These are phyloP conservation scores for Drosophila aff. DNA, from an alignment of 1,140 invertebrate species.

Conservation along the genomic window DNA sequence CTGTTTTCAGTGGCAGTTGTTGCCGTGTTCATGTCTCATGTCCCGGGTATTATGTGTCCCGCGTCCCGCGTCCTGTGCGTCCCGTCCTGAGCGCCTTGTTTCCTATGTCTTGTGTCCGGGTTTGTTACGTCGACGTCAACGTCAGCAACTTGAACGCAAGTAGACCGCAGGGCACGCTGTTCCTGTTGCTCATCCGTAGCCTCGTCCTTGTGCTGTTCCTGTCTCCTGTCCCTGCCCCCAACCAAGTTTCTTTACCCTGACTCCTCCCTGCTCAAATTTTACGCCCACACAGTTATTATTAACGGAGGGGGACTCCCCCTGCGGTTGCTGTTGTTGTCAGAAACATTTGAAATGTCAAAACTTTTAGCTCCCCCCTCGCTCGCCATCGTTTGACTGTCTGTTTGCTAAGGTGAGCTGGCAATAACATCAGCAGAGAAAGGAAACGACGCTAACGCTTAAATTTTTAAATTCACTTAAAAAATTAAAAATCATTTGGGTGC, in stretches of 20 bases:
- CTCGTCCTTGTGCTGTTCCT: conserved; percentile 22
- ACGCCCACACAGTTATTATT: conserved; percentile 72
- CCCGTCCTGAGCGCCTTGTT: not conserved
- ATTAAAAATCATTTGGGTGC: conserved; percentile 53
- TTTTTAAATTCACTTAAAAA: conserved; percentile 83
- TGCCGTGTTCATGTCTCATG: conserved; percentile 44
- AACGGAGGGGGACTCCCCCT: conserved; percentile 35
- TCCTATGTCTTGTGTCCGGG: conserved; percentile 41
- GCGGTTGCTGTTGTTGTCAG: conserved; percentile 70
- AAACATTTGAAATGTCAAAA: conserved; percentile 83
- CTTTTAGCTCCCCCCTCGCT: conserved; percentile 49
- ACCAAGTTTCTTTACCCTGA: not conserved
- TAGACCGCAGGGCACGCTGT: conserved; percentile 74
- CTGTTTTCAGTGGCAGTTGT: conserved; percentile 35
- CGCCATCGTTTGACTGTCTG: conserved; percentile 19
- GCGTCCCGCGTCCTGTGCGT: conserved; percentile 1
- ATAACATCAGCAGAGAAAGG: not conserved
- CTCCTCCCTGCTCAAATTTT: conserved; percentile 39
- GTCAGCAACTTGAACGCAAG: conserved; percentile 58
- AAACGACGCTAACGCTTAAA: conserved; percentile 51
- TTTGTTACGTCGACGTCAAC: conserved; percentile 62
- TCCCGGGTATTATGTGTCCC: conserved; percentile 7
- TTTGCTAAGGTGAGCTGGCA: conserved; percentile 24
- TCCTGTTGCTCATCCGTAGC: conserved; percentile 65
- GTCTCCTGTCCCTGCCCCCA: not conserved